These are phyloP conservation scores for Macrocentrus cingulum DNA, from an alignment of 1,140 invertebrate genomes.

Conservation along the genomic window DNA sequence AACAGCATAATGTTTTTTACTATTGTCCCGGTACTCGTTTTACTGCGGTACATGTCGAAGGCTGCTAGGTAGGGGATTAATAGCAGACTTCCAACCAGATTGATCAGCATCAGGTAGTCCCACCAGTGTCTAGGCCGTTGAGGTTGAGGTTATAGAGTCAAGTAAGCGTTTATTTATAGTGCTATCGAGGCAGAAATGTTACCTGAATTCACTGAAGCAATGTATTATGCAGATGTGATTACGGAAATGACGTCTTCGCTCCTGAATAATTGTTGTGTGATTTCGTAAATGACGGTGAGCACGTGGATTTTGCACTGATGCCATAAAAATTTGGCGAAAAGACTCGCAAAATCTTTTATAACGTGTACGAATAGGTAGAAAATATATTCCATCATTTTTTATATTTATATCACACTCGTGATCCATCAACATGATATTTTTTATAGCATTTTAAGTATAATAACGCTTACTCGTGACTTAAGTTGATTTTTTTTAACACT, in stretches of 20 bases:
- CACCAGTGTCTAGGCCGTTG: slow-evolving; percentile 37
- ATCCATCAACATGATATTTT: slow-evolving; percentile 7
- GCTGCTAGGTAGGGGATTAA: slow-evolving; percentile 43
- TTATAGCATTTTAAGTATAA: too few species aligned
- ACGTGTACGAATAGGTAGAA: slow-evolving; percentile 31
- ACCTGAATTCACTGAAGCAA: slow-evolving; percentile 55
- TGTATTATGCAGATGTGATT: slow-evolving; percentile 43
- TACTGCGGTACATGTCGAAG: slow-evolving; percentile 35
- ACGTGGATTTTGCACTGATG: slow-evolving; percentile 40
- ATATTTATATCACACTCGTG: slow-evolving; percentile 40
- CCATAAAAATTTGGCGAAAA: slow-evolving; percentile 35
- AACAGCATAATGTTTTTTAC: slow-evolving; percentile 40
- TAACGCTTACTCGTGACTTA: too few species aligned
- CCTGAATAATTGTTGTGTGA: slow-evolving; percentile 39
- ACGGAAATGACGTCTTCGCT: slow-evolving; percentile 43
- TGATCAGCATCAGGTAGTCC: slow-evolving; percentile 43
- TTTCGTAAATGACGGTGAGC: slow-evolving; percentile 45
- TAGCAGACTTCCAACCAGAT: slow-evolving; percentile 34
- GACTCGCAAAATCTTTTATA: slow-evolving; percentile 24
- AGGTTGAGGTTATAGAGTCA: slow-evolving; percentile 11
- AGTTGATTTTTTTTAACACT: too few species aligned
- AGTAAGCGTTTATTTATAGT: slow-evolving; percentile 19
- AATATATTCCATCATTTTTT: slow-evolving; percentile 34
- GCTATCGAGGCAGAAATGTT: slow-evolving; percentile 2
- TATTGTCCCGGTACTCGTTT: slow-evolving; percentile 29